Conservation (phyloP, 2,888 invertebrate genomes). For the Eilema sororculum region DNA sequence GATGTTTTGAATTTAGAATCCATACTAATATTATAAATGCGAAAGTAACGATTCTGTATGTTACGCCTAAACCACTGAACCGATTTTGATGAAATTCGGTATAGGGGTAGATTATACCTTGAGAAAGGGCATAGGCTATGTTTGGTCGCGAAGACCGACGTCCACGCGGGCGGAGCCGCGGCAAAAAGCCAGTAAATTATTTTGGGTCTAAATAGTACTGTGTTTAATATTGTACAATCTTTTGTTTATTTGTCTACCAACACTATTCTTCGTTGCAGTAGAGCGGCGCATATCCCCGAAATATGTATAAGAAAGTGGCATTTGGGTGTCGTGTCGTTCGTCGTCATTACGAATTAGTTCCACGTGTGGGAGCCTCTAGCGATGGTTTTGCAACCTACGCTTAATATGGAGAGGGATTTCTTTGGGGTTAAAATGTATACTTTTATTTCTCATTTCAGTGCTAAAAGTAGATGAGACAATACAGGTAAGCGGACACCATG, state of each 20-base stretch:
- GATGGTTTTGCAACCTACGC: constrained; percentile 15
- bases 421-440: background rate
- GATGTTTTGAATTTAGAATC: no score
- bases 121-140: no score
- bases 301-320: constrained; percentile 9
- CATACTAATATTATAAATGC: no score
- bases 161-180: no score
- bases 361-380: constrained; percentile 49
- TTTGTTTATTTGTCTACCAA: background rate
- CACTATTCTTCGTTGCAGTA: background rate
- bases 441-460: background rate
- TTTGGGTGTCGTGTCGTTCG: constrained; percentile 19
- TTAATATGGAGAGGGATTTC: constrained; percentile 37
- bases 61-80: no score
- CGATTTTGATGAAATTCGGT: no score
- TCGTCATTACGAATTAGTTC: constrained; percentile 61
- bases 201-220: no score
- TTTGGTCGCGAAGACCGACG: no score
- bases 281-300: constrained; percentile 8
- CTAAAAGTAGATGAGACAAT: background rate
- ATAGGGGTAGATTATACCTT: no score
- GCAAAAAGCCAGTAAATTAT: no score
- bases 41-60: no score
- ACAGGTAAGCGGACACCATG: background rate
- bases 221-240: background rate